Percentiles rank a stretch among this genome's conserved stretches.
Evolutionary conservation across 2,888 invertebrate species (phyloP).

Genomic region (Mythimna vitellina): DNA sequence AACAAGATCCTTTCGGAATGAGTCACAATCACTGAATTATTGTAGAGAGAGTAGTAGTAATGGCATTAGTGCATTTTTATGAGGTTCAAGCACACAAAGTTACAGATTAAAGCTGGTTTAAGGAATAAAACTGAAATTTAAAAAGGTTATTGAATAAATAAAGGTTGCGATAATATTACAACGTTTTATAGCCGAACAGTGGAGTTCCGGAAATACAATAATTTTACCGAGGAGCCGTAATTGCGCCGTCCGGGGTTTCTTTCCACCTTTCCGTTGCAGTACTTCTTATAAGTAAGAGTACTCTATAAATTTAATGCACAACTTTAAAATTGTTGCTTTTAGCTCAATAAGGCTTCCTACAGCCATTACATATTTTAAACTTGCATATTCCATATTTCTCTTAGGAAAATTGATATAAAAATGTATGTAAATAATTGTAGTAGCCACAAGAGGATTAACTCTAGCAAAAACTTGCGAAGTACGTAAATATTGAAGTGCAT

Average conservation of each 20-base stretch:
- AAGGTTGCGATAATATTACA: conserved; percentile 12
- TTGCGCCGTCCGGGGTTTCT: conserved; percentile 43
- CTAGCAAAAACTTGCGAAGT: conserved; percentile 12
- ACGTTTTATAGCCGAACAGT: conserved; percentile 15
- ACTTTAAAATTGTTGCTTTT: conserved; percentile 54
- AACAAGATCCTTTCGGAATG: too few species aligned
- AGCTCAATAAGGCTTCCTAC: conserved; percentile 45
- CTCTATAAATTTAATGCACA: conserved; percentile 55
- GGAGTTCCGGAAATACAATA: conserved; percentile 29
- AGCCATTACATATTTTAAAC: conserved; percentile 26
- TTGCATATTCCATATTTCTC: conserved; percentile 28
- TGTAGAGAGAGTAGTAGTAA: too few species aligned
- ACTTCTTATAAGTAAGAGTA: conserved; percentile 21
- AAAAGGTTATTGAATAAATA: conserved; percentile 25
- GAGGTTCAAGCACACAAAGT: too few species aligned
- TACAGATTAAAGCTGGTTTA: not conserved
- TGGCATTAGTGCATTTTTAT: too few species aligned
- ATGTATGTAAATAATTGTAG: conserved; percentile 29
- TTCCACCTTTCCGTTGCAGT: conserved; percentile 56
- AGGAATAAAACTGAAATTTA: conserved; percentile 14
- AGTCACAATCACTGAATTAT: too few species aligned
- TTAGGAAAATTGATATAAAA: conserved; percentile 38
- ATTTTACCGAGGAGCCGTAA: conserved; percentile 34
- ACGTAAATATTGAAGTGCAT: conserved; percentile 42
- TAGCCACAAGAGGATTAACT: conserved; percentile 5